phyloP scores from a whole-genome alignment of 2,113 vertebrate species.

The Theropithecus gelada region DNA sequence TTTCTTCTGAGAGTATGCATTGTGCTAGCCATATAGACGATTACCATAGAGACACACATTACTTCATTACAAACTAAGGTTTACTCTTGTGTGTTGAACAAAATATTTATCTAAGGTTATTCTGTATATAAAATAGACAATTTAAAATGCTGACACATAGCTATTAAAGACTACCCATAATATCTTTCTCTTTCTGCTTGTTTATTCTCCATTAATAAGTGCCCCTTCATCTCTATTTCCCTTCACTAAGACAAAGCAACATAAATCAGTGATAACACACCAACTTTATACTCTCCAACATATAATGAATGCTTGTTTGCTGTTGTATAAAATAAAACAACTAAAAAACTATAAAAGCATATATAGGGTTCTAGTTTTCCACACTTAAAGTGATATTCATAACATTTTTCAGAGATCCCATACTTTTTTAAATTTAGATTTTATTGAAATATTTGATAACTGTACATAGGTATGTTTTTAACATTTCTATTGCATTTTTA shows the following conservation, averaged over 20 bases:
- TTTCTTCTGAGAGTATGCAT: neutral
- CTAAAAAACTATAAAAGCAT: slow-evolving; percentile 70
- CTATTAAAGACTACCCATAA: slow-evolving; percentile 9
- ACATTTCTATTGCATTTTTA: neutral
- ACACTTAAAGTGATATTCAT: slow-evolving; percentile 50
- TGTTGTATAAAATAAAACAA: slow-evolving; percentile 61
- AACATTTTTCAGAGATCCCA: slow-evolving; percentile 58
- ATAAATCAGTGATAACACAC: slow-evolving; percentile 72
- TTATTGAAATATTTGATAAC: neutral
- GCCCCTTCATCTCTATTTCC: slow-evolving; percentile 63
- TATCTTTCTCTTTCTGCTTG: slow-evolving; percentile 21
- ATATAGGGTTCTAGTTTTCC: slow-evolving; percentile 62
- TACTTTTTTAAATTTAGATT: slow-evolving; percentile 32
- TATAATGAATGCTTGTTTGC: slow-evolving; percentile 76
- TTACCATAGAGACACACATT: neutral
- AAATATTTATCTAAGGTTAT: neutral
- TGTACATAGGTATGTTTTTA: neutral
- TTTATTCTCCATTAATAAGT: slow-evolving; percentile 62
- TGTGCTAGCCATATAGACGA: neutral
- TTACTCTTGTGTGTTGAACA: neutral
- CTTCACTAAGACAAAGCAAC: slow-evolving; percentile 64
- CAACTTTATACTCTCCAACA: slow-evolving; percentile 54
- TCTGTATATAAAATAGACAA: neutral
- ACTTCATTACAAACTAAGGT: neutral
- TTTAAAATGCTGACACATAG: neutral